Percentiles rank a stretch among this genome's conserved stretches.
These are phyloP conservation scores for Mayetiola destructor DNA, from an alignment of 2,888 invertebrate species.

Conservation along the genomic window DNA sequence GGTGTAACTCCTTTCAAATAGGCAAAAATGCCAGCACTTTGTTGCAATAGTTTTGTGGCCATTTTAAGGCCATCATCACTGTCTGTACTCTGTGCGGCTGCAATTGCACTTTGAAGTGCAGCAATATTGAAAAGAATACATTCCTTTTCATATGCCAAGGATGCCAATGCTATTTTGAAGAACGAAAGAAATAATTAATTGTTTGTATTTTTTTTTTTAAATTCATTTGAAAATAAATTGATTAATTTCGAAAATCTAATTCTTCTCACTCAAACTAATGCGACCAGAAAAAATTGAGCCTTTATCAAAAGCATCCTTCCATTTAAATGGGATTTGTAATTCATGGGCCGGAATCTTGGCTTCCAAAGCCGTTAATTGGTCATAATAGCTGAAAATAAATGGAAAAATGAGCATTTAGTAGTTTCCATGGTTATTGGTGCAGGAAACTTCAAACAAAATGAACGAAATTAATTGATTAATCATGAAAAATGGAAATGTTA, in stretches of 20 bases:
- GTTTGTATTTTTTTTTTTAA: background rate
- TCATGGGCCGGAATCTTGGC: conserved; percentile 88
- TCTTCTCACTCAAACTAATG: conserved; percentile 73
- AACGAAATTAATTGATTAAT: no score
- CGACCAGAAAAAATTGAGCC: conserved; percentile 85
- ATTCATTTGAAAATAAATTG: background rate
- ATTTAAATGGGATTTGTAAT: conserved; percentile 92
- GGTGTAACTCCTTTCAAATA: conserved; percentile 69
- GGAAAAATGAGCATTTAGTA: conserved; percentile 7
- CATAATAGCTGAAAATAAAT: conserved; percentile 67
- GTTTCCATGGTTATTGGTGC: no score
- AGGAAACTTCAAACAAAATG: no score
- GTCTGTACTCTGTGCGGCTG: conserved; percentile 68
- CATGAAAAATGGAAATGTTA: no score
- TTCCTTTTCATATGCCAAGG: conserved; percentile 81
- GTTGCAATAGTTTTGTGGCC: conserved; percentile 86
- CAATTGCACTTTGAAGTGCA: conserved; percentile 80
- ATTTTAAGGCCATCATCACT: conserved; percentile 87
- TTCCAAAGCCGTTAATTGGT: conserved; percentile 85
- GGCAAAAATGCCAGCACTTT: conserved; percentile 78
- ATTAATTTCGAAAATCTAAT: background rate
- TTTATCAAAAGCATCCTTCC: conserved; percentile 98
- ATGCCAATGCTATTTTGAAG: conserved; percentile 56
- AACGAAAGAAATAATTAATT: background rate
- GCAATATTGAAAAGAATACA: conserved; percentile 94